Evolutionary conservation across 2,888 invertebrate species (phyloP).

Genomic region (Heliconius charithonia): DNA sequence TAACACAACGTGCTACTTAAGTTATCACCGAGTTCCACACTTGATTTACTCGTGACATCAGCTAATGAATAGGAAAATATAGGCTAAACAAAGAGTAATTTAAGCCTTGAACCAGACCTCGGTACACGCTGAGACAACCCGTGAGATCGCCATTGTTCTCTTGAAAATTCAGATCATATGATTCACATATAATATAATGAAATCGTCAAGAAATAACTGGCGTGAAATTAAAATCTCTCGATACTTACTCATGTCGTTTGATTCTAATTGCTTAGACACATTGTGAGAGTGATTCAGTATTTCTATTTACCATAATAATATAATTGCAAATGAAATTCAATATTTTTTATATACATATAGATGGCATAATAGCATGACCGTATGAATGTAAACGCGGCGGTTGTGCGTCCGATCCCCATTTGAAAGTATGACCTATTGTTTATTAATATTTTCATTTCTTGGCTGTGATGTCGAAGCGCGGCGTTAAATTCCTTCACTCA

Average conservation of each 20-base stretch:
- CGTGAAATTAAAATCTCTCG: slow-evolving; percentile 45
- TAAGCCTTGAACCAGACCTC: slow-evolving; percentile 66
- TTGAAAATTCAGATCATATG: slow-evolving; percentile 43
- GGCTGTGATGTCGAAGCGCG: no score
- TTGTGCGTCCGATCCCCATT: no score
- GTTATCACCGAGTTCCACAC: slow-evolving; percentile 31
- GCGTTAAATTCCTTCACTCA: no score
- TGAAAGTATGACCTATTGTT: no score
- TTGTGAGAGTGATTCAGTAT: slow-evolving; percentile 21
- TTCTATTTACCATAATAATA: slow-evolving; percentile 5
- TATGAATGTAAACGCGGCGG: no score
- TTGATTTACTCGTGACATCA: slow-evolving; percentile 35
- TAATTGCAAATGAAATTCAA: neutral
- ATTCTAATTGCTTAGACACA: slow-evolving; percentile 1
- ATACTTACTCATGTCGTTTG: slow-evolving; percentile 27
- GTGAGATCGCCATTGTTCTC: slow-evolving; percentile 64
- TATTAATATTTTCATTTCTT: no score
- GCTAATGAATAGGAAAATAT: slow-evolving; percentile 39
- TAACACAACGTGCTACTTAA: slow-evolving; percentile 14
- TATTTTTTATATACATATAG: neutral
- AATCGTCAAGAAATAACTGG: slow-evolving; percentile 46
- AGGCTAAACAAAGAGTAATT: slow-evolving; percentile 40
- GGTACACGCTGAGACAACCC: slow-evolving; percentile 48
- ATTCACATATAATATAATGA: slow-evolving; percentile 49
- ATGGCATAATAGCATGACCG: neutral